Base-by-base conservation (phyloP, 2,113 vertebrate species). In the Plotosus lineatus region DNA sequence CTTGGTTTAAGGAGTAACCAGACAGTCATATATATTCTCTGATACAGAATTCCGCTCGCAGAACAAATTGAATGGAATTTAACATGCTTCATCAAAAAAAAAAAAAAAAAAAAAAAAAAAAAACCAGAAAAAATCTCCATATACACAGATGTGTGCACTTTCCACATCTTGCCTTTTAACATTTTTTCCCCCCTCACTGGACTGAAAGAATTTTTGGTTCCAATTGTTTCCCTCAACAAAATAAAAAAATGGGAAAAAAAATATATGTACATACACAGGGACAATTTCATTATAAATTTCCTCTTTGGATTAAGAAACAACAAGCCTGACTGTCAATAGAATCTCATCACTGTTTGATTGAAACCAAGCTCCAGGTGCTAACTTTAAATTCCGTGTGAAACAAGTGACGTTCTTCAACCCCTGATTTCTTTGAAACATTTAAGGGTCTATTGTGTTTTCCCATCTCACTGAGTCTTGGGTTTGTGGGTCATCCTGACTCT, bases 241-340 rank as follows among this genome's bases (percentile, higher is more conserved):
- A 51, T 19, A 63, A 33, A 36, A 51, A 38, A 31, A 61, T 38
- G 9, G 4, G 17, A 65, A 36, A 9, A 36, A 8, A 28, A 75
- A 81, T 61, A 75, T 82, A 85, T 80, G 63, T 85, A 85, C 78
- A 85, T 44, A 77, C 36, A 74, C 44, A 60, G 76, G 68, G 68
- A 75, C 53, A 48, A 38, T 55, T 71, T 63, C 15, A n/a, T 66
- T 23, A 17, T 28, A 17, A 71, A 48, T 28, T 71, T 71, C 42
- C 65, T 71, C 42, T 71, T 26, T 46, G 68, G 5, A 71, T 71
- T 26, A 28, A 69, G 23, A 69, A 69, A 61, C 0, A 38, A 72
- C 31, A 78, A 81, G 38, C 6, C 23, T 33, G 50, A 55, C 36
- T 17, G 58, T n/a, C 48, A n/a, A 51, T 44, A 56, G 31, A 21